These are phyloP conservation scores for Platerodrilus igneus DNA, from an alignment of 2,888 invertebrate genomes.

Conservation along the genomic window DNA sequence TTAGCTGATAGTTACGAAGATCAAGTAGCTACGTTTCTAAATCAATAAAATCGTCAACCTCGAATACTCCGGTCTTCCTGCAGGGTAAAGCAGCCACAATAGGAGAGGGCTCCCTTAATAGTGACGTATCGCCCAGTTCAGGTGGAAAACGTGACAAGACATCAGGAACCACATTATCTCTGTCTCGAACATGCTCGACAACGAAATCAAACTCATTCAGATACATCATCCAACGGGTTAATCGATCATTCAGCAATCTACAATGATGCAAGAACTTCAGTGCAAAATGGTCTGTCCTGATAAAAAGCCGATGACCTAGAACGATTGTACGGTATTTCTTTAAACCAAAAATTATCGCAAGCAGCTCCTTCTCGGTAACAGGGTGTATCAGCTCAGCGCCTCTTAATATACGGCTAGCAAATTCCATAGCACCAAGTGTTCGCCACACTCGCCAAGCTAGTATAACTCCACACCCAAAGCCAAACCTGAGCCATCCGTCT, in stretches of 20 bases:
- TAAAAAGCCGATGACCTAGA: slow-evolving; percentile 11
- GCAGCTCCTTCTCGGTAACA: slow-evolving; percentile 30
- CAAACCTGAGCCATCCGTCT: slow-evolving; percentile 15
- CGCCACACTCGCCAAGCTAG: slow-evolving; percentile 2
- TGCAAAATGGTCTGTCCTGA: slow-evolving; percentile 30
- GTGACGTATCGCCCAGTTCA: slow-evolving; percentile 1
- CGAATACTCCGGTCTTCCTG: too few relatives aligned
- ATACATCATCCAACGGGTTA: slow-evolving; percentile 27
- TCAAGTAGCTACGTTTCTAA: too few relatives aligned
- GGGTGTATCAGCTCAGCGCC: slow-evolving; percentile 14
- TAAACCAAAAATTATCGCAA: slow-evolving; percentile 27
- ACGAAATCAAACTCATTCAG: slow-evolving; percentile 27
- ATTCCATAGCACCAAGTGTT: slow-evolving; percentile 4
- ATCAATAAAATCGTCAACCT: too few relatives aligned
- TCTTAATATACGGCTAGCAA: slow-evolving; percentile 3
- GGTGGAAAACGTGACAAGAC: slow-evolving; percentile 30
- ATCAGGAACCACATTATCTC: slow-evolving; percentile 29
- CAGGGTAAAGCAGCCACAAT: too few relatives aligned
- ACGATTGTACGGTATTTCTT: not conserved
- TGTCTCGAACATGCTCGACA: slow-evolving; percentile 26
- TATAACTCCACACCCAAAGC: slow-evolving; percentile 16
- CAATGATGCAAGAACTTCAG: slow-evolving; percentile 28
- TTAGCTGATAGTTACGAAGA: too few relatives aligned
- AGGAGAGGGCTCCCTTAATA: not conserved
- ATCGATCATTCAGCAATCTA: slow-evolving; percentile 19